Evolutionary conservation across 2,888 invertebrate genomes (phyloP).

Genomic region (Norana najaformis): DNA sequence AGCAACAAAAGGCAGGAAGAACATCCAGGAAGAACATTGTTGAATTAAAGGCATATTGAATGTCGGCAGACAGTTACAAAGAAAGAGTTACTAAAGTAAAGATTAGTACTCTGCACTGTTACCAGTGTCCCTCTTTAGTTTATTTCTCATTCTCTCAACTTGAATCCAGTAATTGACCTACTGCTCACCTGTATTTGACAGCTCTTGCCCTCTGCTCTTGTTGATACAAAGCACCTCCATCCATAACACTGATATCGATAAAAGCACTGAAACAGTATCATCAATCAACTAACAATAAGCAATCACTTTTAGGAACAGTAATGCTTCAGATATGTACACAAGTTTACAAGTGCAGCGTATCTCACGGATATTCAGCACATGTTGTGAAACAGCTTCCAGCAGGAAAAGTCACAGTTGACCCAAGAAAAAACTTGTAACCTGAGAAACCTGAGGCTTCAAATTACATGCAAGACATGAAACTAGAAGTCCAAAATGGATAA

Average conservation of each 20-base stretch:
- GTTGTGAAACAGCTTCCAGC: not conserved
- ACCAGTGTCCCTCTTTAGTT: too few relatives aligned
- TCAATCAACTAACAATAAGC: not conserved
- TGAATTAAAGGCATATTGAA: not conserved
- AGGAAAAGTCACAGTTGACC: not conserved
- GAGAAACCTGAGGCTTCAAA: too few relatives aligned
- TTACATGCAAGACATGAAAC: too few relatives aligned
- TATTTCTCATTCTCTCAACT: too few relatives aligned
- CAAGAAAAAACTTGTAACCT: not conserved
- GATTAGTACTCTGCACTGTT: not conserved
- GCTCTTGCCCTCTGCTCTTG: not conserved
- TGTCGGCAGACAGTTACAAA: not conserved
- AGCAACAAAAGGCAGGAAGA: not conserved
- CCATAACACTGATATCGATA: conserved; percentile 1
- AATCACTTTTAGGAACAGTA: not conserved
- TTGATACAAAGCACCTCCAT: conserved; percentile 13
- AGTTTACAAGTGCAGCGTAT: not conserved
- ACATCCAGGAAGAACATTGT: not conserved
- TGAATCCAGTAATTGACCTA: too few relatives aligned
- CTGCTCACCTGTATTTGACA: not conserved
- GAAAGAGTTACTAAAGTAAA: not conserved
- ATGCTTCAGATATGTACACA: not conserved
- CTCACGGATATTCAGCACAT: not conserved
- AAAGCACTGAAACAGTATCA: not conserved
- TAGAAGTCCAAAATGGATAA: too few relatives aligned